Evolutionary conservation across 2,888 invertebrate species (phyloP), one percentile per base, ranked within the genome.

Genomic region (Meta bourneti): DNA sequence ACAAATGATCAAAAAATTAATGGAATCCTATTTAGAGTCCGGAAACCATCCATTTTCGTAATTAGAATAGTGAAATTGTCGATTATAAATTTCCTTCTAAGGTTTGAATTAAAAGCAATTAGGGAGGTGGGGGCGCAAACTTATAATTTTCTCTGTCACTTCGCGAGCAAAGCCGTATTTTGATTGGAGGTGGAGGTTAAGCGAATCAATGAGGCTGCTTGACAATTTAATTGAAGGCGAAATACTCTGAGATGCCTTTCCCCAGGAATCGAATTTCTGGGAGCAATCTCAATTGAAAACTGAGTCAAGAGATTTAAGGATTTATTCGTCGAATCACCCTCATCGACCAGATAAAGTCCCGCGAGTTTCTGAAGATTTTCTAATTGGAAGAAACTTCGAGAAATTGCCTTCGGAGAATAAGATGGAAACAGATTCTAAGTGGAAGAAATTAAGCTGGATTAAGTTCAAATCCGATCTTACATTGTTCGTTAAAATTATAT

Each of bases 281-380:
- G 34, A 9, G 61, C 9, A n/a, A 20, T 48, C 49, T 19, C 69
- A 6, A 70, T 82, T 82, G 48, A 19, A 82, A 49, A 82, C 71
- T 82, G 70, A 82, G 19, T 82, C 69, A 51, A 82, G 70, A n/a
- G 70, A 61, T 82, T 82, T 19, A 70, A 71, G 49, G 54, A 70
- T 82, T 82, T 82, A 61, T 13, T 16, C 13, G 19, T 74, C 1
- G 48, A 13, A 71, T 16, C 48, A n/a, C 19, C 61, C n/a, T 7
- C 34, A 71, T 34, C 34, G 11, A 81, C 49, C 9, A 11, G 70
- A 7, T 49, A n/a, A 71, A 49, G 48, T 70, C 49, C 19, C 49
- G 2, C 16, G 11, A 70, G 20, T n/a, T 48, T 71, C 70, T 7
- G n/a, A 19, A 70, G 70, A 70, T 6, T 70, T 70, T 8, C 9